Percentiles rank a stretch among this genome's conserved stretches.
Conservation (phyloP, 2,888 invertebrate genomes). For the Cosmopolites sordidus region DNA sequence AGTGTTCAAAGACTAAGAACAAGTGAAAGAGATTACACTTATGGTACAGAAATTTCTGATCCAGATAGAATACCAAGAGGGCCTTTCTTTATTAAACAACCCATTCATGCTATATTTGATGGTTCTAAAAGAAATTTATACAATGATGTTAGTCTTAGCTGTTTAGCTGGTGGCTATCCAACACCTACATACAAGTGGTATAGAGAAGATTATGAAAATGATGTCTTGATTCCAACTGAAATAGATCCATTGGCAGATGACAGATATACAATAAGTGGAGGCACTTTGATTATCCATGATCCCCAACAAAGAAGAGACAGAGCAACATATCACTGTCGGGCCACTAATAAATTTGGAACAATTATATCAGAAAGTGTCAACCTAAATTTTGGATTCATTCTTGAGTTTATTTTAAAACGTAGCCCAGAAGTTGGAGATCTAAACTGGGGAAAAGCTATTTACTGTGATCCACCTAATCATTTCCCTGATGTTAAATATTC, state of each 20-base stretch:
- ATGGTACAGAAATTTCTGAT: constrained; percentile 79
- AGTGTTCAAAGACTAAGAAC: constrained; percentile 65
- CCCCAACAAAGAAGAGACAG: constrained; percentile 77
- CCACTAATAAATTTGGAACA: constrained; percentile 83
- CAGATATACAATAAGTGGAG: constrained; percentile 85
- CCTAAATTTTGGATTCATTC: constrained; percentile 83
- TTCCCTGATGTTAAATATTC: constrained; percentile 85
- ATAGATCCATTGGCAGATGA: constrained; percentile 73
- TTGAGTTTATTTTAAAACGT: constrained; percentile 85
- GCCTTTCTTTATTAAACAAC: constrained; percentile 84
- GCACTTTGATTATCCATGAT: constrained; percentile 80
- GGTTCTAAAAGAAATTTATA: constrained; percentile 62
- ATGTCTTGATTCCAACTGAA: constrained; percentile 63
- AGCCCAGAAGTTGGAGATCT: constrained; percentile 80
- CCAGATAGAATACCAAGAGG: constrained; percentile 79
- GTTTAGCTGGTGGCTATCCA: constrained; percentile 83
- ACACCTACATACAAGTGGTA: constrained; percentile 88
- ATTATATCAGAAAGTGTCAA: constrained; percentile 84
- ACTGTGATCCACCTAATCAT: constrained; percentile 89
- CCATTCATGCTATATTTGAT: constrained; percentile 79
- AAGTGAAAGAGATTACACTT: constrained; percentile 77
- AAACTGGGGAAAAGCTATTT: constrained; percentile 91
- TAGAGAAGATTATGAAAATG: constrained; percentile 80
- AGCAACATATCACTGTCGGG: constrained; percentile 88
- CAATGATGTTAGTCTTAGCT: constrained; percentile 75